Evolutionary conservation across 2,113 vertebrate genomes (phyloP), one percentile per base, ranked within the genome.

Genomic region (Caracal caracal): DNA sequence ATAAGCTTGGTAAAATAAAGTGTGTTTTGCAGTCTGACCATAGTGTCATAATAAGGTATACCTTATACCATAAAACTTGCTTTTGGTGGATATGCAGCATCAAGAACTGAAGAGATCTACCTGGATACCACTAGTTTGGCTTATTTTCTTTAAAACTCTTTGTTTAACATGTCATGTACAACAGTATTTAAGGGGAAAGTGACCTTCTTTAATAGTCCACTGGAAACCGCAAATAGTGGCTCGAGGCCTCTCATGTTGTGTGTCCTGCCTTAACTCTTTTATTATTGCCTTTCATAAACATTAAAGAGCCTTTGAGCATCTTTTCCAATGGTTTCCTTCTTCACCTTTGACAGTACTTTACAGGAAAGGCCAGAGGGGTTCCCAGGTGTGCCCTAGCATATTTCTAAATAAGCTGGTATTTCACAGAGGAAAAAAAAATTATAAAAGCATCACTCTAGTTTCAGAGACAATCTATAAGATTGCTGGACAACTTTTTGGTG

Each of bases 131-230:
- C 26, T 79, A 37, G 11, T 86, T 76, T 83, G 59, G 17, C 56
- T 94, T 92, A 83, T 78, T 96, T 68, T 95, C 68, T 90, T 94
- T 47, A 3, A 90, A 70, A 22, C 15, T 35, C 76, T 90, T 84
- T 70, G 9, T 86, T 88, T 53, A 88, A 65, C 17, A 43, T 73
- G 19, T 56, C 37, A 11, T 65, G n/a, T 93, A 28, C 28, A 71
- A 79, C 3, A 88, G n/a, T 33, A n/a, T 65, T 88, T 85, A 65
- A 37, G 30, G 17, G 28, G 0, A 2, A 3, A 33, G 6, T 40
- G 3, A 19, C 30, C 59, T n/a, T 51, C 37, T 8, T 12, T 86
- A 20, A 43, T 71, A 56, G 26, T 88, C 91, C 22, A 81, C 37
- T 83, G 17, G 47, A 94, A 94, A 37, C 47, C 43, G 20, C 20